phyloP scores from a whole-genome alignment of 2,797 vertebrate genomes.

The Syndactyla subalaris region DNA sequence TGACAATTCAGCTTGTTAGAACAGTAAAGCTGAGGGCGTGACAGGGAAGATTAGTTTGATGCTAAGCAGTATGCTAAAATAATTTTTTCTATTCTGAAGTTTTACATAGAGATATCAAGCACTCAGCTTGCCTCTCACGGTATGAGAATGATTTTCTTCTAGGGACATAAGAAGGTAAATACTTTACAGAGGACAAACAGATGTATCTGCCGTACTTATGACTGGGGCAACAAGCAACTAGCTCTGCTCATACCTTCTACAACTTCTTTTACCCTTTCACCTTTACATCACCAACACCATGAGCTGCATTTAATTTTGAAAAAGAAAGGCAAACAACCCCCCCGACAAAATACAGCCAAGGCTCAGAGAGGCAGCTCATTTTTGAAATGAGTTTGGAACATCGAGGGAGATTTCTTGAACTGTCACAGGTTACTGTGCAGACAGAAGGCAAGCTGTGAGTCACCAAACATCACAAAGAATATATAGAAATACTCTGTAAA shows the following conservation, averaged over 20 bases:
- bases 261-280: not conserved
- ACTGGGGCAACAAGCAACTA: not conserved
- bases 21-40: not conserved
- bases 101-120: not conserved
- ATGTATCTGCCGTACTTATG: not conserved
- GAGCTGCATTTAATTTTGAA: not conserved
- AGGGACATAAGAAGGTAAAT: not conserved
- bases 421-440: not conserved
- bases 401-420: not conserved
- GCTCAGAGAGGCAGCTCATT: not conserved
- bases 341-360: not conserved
- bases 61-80: not conserved
- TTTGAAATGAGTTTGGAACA: not conserved
- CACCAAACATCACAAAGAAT: not conserved
- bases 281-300: not conserved
- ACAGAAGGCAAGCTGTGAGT: not conserved
- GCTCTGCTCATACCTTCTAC: not conserved
- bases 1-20: not conserved
- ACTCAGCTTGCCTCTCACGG: not conserved
- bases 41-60: not conserved
- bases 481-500: not conserved
- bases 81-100: not conserved
- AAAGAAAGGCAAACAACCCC: not conserved
- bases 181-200: not conserved
- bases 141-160: not conserved